Evolutionary conservation across 2,888 invertebrate species (phyloP).

Genomic region (Opisthograptis luteolata): DNA sequence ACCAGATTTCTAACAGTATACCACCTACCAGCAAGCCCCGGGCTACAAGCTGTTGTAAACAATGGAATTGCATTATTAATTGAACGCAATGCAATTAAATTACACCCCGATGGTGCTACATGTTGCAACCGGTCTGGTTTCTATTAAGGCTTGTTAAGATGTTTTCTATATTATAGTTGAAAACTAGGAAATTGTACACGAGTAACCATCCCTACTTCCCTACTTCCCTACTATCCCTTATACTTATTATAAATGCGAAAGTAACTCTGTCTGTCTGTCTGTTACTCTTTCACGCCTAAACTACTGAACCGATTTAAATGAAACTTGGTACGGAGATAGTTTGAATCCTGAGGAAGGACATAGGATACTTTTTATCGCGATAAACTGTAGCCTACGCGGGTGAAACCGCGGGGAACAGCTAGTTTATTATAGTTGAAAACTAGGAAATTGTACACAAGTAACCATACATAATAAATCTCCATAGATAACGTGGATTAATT

Average conservation of each 20-base stretch:
- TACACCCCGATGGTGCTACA: constrained; percentile 26
- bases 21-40: constrained; percentile 29
- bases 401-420: no score
- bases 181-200: neutral
- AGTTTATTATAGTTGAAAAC: neutral
- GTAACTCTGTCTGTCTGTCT: no score
- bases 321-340: no score
- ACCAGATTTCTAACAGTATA: constrained; percentile 28
- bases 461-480: no score
- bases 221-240: no score
- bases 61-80: constrained; percentile 67
- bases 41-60: constrained; percentile 57
- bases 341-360: no score
- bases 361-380: no score
- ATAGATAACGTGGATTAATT: no score
- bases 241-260: neutral
- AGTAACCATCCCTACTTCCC: no score
- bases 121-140: constrained; percentile 27
- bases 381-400: no score
- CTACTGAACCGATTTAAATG: no score
- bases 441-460: neutral
- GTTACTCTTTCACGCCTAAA: no score
- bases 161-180: constrained; percentile 6
- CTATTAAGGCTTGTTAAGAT: constrained; percentile 2
- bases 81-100: constrained; percentile 66